These are phyloP conservation scores for Gallirallus australis DNA, from an alignment of 2,797 vertebrate genomes.

Conservation along the genomic window DNA sequence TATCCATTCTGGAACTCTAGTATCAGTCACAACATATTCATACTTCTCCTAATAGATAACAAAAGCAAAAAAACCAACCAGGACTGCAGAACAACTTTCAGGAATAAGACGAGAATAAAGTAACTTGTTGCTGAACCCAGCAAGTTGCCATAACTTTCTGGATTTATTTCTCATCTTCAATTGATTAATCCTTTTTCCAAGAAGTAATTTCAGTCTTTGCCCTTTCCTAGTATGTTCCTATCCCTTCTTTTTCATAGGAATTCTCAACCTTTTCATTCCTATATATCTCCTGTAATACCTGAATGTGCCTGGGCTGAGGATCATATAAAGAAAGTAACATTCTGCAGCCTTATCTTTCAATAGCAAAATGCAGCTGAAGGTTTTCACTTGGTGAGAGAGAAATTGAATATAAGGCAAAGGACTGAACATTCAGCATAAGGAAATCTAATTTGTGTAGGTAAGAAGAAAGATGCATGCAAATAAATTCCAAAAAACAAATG, in stretches of 20 bases:
- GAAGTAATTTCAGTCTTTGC: background rate
- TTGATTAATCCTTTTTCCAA: background rate
- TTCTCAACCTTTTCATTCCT: background rate
- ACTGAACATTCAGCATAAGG: background rate
- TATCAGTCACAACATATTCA: background rate
- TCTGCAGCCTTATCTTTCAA: background rate
- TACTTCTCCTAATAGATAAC: background rate
- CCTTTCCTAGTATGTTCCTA: background rate
- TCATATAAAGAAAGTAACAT: background rate
- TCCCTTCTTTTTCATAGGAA: background rate
- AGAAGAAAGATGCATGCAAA: background rate
- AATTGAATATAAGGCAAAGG: background rate
- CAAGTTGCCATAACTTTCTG: background rate
- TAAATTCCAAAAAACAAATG: background rate
- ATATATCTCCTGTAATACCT: background rate
- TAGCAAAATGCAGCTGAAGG: background rate
- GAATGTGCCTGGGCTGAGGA: background rate
- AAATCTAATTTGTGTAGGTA: background rate
- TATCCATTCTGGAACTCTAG: background rate
- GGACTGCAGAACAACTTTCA: background rate
- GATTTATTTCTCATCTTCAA: background rate
- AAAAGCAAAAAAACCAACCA: background rate
- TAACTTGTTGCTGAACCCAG: background rate
- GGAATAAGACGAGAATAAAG: background rate
- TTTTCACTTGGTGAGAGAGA: background rate